Evolutionary conservation across 2,113 vertebrate species (phyloP).

Genomic region (Eupsittula cactorum): DNA sequence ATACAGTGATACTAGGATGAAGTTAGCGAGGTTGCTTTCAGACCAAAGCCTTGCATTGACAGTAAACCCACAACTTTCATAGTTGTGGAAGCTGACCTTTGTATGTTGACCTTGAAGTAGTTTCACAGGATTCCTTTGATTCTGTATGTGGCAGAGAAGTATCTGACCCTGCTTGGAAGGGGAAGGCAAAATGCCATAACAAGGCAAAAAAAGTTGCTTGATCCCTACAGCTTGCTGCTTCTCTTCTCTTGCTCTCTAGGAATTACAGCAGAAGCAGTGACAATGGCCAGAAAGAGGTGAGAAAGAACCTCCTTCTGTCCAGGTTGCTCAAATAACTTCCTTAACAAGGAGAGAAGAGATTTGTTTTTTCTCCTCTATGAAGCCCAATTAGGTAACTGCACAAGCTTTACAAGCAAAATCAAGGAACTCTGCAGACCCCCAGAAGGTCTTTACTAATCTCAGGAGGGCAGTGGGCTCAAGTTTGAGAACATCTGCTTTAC

Average conservation of each 20-base stretch:
- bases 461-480: neutral
- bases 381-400: neutral
- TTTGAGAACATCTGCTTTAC: slow-evolving; percentile 28
- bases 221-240: neutral
- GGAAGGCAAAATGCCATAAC: neutral
- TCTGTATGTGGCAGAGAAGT: neutral
- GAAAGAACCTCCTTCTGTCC: neutral
- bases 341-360: neutral
- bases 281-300: neutral
- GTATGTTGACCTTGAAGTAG: neutral
- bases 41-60: neutral
- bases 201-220: neutral
- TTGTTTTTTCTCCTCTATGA: neutral
- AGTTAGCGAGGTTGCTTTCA: neutral
- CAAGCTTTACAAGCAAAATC: neutral
- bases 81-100: neutral
- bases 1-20: neutral
- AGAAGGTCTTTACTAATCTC: neutral
- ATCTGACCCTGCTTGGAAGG: neutral
- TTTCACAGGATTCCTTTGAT: neutral
- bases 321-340: neutral
- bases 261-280: neutral
- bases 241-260: neutral
- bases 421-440: neutral
- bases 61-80: neutral